Percentiles rank a stretch among this genome's conserved stretches.
phyloP scores from a whole-genome alignment of 92 coral and sea anemone species.

The Parazoanthus darwini region DNA sequence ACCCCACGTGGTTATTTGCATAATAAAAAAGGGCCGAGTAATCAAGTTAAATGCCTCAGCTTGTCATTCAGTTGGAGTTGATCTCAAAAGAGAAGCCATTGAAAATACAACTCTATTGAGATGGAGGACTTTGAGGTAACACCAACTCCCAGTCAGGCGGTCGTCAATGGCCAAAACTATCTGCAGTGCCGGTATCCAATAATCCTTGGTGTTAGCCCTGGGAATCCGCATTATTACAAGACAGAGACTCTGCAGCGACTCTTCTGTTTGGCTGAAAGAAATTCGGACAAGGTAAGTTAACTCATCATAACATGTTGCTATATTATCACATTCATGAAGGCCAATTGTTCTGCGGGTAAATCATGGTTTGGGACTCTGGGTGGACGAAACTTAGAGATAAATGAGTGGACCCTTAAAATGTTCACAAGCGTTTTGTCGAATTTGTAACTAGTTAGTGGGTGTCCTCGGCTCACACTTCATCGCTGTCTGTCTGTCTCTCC shows the following conservation, averaged over 20 bases:
- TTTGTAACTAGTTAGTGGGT: too few species aligned
- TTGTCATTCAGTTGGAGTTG: neutral
- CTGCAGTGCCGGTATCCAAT: conserved; percentile 49
- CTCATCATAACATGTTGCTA: neutral
- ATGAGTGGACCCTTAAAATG: too few species aligned
- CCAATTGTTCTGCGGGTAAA: too few species aligned
- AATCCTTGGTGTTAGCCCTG: conserved; percentile 76
- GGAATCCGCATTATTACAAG: conserved; percentile 75
- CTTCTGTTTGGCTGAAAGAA: conserved; percentile 51
- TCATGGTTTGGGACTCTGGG: too few species aligned
- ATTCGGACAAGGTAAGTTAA: conserved; percentile 60
- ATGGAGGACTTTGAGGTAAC: neutral
- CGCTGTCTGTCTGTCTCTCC: too few species aligned
- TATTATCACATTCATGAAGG: too few species aligned
- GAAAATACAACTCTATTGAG: too few species aligned
- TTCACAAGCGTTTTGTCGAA: too few species aligned
- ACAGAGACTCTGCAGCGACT: conserved; percentile 56
- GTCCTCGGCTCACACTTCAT: too few species aligned
- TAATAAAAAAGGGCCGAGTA: neutral
- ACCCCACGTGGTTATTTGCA: neutral
- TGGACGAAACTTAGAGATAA: too few species aligned
- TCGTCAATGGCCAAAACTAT: conserved; percentile 61
- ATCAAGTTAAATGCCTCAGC: neutral
- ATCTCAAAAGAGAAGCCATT: too few species aligned
- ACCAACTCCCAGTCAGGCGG: conserved; percentile 35